phyloP scores from a whole-genome alignment of 2,888 invertebrate genomes.

The Boloria selene region DNA sequence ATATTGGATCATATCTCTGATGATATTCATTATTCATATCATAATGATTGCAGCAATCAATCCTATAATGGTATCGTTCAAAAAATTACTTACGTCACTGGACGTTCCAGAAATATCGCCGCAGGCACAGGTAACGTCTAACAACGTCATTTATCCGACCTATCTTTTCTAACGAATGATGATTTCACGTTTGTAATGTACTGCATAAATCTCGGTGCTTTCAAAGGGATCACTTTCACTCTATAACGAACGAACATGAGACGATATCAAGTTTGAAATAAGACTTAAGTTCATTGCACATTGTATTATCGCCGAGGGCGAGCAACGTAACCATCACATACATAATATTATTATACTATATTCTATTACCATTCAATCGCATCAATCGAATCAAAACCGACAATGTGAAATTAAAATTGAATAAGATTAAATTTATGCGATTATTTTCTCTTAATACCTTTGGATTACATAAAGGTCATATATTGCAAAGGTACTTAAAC shows the following conservation, averaged over 20 bases:
- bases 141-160: slow-evolving; percentile 47
- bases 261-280: slow-evolving; percentile 53
- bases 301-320: slow-evolving; percentile 30
- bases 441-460: too few species aligned
- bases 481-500: too few species aligned
- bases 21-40: slow-evolving; percentile 35
- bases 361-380: too few species aligned
- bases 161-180: slow-evolving; percentile 51
- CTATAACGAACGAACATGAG: slow-evolving; percentile 48
- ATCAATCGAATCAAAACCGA: too few species aligned
- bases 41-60: slow-evolving; percentile 43
- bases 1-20: slow-evolving; percentile 31
- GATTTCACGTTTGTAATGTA: slow-evolving; percentile 50
- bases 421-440: too few species aligned
- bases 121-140: slow-evolving; percentile 26
- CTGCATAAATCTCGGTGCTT: slow-evolving; percentile 52
- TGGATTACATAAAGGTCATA: too few species aligned
- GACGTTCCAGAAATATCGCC: slow-evolving; percentile 40
- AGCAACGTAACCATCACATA: not conserved
- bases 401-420: too few species aligned
- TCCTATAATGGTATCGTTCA: slow-evolving; percentile 48
- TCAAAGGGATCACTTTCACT: slow-evolving; percentile 61
- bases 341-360: not conserved
- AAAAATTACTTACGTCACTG: slow-evolving; percentile 39
- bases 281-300: slow-evolving; percentile 43